A percentile compares a stretch with the other conserved stretches of the same genome.
Evolutionary conservation across 1,140 invertebrate genomes (phyloP).

Genomic region (Drosophila chauvacae): DNA sequence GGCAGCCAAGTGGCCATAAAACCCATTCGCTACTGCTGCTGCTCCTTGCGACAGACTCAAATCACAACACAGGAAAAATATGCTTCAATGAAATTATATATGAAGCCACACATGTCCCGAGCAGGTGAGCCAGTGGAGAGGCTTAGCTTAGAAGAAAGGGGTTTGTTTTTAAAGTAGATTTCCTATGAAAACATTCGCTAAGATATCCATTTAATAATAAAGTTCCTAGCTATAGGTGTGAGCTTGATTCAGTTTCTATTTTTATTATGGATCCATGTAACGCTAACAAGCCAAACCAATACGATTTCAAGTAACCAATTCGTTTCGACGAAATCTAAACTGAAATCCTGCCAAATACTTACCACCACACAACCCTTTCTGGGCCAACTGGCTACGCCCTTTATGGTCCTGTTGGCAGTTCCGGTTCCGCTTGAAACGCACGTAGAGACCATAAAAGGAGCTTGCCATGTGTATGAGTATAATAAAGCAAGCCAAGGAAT

Average conservation of each 20-base stretch:
- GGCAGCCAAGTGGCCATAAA: constrained; percentile 46
- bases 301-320: background rate
- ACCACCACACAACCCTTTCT: background rate
- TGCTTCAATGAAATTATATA: constrained; percentile 51
- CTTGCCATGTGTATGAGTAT: constrained; percentile 58
- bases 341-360: background rate
- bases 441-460: constrained; percentile 69
- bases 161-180: background rate
- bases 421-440: constrained; percentile 38
- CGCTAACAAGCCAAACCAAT: background rate
- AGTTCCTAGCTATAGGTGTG: background rate
- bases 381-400: constrained; percentile 17
- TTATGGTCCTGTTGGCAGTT: constrained; percentile 2
- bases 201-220: too few species aligned
- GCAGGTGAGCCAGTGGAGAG: constrained; percentile 15
- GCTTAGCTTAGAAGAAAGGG: background rate
- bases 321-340: background rate
- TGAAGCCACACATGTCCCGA: constrained; percentile 11
- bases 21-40: constrained; percentile 22
- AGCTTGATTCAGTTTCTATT: too few species aligned
- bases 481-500: constrained; percentile 66
- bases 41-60: constrained; percentile 17
- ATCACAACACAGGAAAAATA: constrained; percentile 54
- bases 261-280: background rate
- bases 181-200: background rate